Evolutionary conservation across 2,888 invertebrate species (phyloP), one percentile per base, ranked within the genome.

Genomic region (Sarcophaga caerulescens): DNA sequence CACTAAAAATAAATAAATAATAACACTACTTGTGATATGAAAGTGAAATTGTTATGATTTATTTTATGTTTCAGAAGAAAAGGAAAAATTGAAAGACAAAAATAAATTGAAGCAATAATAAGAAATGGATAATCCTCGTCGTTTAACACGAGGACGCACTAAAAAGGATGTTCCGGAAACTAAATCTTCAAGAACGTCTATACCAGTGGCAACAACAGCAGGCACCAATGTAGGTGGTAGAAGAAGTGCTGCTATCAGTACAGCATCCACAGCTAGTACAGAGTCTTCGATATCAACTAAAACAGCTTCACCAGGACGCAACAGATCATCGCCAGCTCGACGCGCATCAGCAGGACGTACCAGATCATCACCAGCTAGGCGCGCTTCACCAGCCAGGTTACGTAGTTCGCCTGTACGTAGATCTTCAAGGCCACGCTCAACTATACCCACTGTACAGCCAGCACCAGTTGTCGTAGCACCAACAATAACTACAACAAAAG

Each of bases 401-500:
- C 69, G 75, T n/a, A 73, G 44, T 8, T 84, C 85, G 1, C 91
- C 94, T 57, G 92, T 93, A 21, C 93, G 94, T 6, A 94, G 94
- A 89, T 94, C 94, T 35, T 94, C 95, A 19, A 91, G 94, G 14
- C 90, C 92, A 10, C 92, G 94, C 69, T 94, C 94, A 84, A 94
- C 92, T 3, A 85, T 89, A 17, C 85, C 89, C n/a, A 81, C 90
- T 5, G 87, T 88, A 3, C 47, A 89, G 17, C 66, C 87, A 68
- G 89, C 89, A 71, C 71, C 89, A 77, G 87, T 89, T 21, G 84
- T 87, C 12, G 68, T 88, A 17, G 89, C 90, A 52, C 77, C 81
- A 62, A 44, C 17, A 52, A 60, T 87, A 25, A 66, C 83, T 4
- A 21, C 91, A 47, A 89, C 91, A 47, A 90, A 90, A 75, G 92